A percentile compares a stretch with the other conserved stretches of the same genome.
These are phyloP conservation scores for Cairina moschata DNA, from an alignment of 2,113 vertebrate genomes.

Conservation along the genomic window DNA sequence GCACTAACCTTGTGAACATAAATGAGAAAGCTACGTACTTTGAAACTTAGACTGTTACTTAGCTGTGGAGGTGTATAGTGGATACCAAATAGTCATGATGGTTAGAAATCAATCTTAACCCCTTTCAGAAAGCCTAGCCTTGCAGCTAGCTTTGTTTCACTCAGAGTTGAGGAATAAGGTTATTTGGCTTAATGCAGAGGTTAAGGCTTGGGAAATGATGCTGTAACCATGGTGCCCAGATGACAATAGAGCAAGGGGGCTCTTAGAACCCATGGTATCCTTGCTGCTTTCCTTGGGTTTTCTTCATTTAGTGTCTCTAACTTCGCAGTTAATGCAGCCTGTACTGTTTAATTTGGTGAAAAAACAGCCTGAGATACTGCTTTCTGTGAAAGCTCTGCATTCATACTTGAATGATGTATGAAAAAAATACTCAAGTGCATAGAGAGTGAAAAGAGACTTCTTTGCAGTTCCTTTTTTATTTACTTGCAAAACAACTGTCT, in stretches of 20 bases:
- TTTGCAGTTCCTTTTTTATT: background rate
- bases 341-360: background rate
- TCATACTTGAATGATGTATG: background rate
- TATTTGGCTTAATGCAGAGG: background rate
- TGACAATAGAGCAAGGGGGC: background rate
- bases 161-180: background rate
- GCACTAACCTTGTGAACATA: background rate
- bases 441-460: background rate
- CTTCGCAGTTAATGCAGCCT: background rate
- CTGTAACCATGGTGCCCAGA: background rate
- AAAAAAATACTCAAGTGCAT: background rate
- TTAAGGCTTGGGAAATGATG: background rate
- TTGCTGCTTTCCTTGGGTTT: background rate
- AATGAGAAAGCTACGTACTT: background rate
- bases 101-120: background rate
- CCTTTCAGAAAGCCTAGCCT: background rate
- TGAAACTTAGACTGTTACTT: background rate
- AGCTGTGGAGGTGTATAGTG: background rate
- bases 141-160: background rate
- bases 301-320: background rate
- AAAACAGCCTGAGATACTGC: background rate
- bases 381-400: background rate
- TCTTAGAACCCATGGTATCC: fast-evolving
- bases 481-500: background rate
- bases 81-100: fast-evolving